Percentiles rank a stretch among this genome's conserved stretches.
These are phyloP conservation scores for Chironomus tepperi DNA, from an alignment of 1,140 invertebrate genomes.

Conservation along the genomic window DNA sequence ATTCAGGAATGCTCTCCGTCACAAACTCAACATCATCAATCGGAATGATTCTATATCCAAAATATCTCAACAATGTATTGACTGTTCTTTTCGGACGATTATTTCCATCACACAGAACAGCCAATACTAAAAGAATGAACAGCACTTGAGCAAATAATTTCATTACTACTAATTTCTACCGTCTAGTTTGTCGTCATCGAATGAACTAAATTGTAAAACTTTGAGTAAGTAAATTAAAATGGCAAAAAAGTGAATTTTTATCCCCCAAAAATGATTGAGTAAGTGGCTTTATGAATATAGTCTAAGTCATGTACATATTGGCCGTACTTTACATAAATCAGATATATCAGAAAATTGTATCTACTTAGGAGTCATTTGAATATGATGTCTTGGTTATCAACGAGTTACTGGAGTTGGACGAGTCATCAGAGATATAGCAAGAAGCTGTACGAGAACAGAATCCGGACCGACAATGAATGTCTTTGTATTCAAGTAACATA, in stretches of 20 bases:
- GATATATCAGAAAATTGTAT: too few relatives aligned
- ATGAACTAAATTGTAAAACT: neutral
- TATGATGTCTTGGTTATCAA: too few relatives aligned
- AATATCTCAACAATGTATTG: neutral
- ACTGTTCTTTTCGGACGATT: neutral
- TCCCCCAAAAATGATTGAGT: neutral
- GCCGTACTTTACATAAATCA: too few relatives aligned
- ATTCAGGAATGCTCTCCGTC: neutral
- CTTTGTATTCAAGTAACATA: too few relatives aligned
- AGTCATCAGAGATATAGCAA: too few relatives aligned
- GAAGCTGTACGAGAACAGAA: too few relatives aligned
- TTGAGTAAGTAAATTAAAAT: neutral
- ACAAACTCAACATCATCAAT: conserved; percentile 6
- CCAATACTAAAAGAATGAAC: neutral
- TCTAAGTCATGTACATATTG: too few relatives aligned
- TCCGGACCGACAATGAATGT: too few relatives aligned
- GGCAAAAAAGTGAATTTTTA: neutral
- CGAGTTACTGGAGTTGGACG: too few relatives aligned
- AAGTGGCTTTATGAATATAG: too few relatives aligned
- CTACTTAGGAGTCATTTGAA: too few relatives aligned
- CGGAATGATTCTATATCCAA: neutral
- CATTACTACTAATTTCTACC: neutral
- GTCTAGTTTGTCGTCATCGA: neutral
- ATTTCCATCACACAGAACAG: neutral
- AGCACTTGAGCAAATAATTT: neutral